Evolutionary conservation across 2,113 vertebrate species (phyloP), one percentile per base, ranked within the genome.

Genomic region (Typhlomys cinereus): DNA sequence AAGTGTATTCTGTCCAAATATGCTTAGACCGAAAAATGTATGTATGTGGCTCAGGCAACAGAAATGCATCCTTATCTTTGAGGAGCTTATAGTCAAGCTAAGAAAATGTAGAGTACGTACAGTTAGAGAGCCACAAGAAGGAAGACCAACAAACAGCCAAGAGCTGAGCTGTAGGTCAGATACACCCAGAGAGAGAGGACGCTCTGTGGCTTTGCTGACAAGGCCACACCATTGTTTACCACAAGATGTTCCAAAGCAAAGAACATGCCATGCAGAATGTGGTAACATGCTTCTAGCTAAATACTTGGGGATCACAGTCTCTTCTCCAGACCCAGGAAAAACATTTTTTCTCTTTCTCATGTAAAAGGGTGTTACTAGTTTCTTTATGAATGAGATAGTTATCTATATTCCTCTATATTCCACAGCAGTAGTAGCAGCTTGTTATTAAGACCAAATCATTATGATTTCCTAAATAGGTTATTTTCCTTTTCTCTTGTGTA

Each of bases 61-160:
- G 59, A 81, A 88, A 20, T 46, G 52, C 8, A 46, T 73, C 91
- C 50, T 70, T 66, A 73, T 50, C 36, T 41, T 71, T 73, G 36
- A 89, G 54, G 39, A 69, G 7, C 5, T 87, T 85, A 74, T 48
- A 39, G 18, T 88, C 81, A 94, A 94, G 41, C 62, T 80, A 93
- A 83, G 71, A 89, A 94, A 80, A 86, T 78, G 34, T 84, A 70
- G 46, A 79, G 17, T 13, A 2, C 31, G 31, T 27, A 67, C 0
- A 52, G 15, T n/a, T 74, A 82, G 91, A 5, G 7, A 83, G 27
- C 39, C 79, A 76, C 74, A 85, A 23, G 8, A 23, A 23, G 21
- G 3, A 46, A 50, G 82, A n/a, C n/a, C n/a, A 84, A 71, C 44
- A 9, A 48, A 36, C 75, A 52, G 23, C 48, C 27, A 29, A 87